Percentiles rank a stretch among this genome's conserved stretches.
Conservation (phyloP, 2,888 invertebrate genomes). For the Bugulina stolonifera region DNA sequence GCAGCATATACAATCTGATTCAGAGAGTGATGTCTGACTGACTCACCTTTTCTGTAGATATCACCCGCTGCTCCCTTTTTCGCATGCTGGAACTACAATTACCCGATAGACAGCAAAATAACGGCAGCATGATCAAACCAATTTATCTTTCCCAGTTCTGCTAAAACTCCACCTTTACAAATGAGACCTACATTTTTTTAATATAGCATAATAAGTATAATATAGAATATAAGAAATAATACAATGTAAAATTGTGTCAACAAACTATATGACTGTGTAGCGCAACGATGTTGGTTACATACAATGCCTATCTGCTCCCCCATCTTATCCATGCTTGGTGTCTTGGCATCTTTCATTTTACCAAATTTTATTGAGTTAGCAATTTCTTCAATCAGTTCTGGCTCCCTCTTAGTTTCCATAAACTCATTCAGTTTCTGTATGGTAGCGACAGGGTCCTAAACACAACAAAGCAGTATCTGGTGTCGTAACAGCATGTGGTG, state of each 20-base stretch:
- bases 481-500: too few relatives aligned
- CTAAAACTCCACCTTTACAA: too few relatives aligned
- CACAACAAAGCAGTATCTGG: not conserved
- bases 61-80: not conserved
- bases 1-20: too few relatives aligned
- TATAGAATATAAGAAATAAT: too few relatives aligned
- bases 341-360: not conserved
- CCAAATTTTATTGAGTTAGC: not conserved
- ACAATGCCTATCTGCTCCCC: not conserved
- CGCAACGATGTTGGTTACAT: too few relatives aligned
- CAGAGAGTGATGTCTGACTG: not conserved
- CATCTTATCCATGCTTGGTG: not conserved
- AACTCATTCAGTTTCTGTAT: not conserved
- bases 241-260: too few relatives aligned
- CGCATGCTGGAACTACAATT: not conserved
- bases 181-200: too few relatives aligned
- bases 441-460: not conserved
- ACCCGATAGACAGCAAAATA: too few relatives aligned
- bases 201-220: too few relatives aligned
- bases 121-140: too few relatives aligned
- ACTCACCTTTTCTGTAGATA: not conserved
- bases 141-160: too few relatives aligned
- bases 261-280: too few relatives aligned
- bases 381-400: not conserved
- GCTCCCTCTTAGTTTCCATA: not conserved